Evolutionary conservation across 2,797 vertebrate genomes (phyloP).

Genomic region (Lithobates sylvaticus): DNA sequence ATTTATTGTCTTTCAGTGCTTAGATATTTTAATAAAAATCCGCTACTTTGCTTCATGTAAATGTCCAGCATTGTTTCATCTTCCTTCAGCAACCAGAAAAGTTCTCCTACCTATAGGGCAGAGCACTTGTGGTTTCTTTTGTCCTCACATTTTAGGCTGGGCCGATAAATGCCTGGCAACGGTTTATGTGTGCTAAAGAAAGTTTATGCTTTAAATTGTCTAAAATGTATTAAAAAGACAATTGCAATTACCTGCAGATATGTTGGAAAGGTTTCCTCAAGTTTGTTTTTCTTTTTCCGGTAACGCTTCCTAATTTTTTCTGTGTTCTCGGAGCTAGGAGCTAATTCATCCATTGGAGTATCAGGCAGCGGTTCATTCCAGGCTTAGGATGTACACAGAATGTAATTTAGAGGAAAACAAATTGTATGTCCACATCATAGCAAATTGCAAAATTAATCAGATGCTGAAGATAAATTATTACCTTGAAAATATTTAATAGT

Average conservation of each 20-base stretch:
- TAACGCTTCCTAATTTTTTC: slow-evolving; percentile 98
- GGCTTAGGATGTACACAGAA: slow-evolving; percentile 70
- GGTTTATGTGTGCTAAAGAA: too few relatives aligned
- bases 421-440: neutral
- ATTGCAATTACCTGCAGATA: slow-evolving; percentile 88
- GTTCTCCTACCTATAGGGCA: too few relatives aligned
- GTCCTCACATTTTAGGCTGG: too few relatives aligned
- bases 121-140: too few relatives aligned
- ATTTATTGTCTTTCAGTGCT: too few relatives aligned
- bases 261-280: slow-evolving; percentile 95
- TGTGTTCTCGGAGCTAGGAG: slow-evolving; percentile 84
- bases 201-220: too few relatives aligned
- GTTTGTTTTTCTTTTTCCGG: slow-evolving; percentile 96
- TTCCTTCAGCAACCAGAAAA: too few relatives aligned
- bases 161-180: too few relatives aligned
- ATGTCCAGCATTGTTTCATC: too few relatives aligned
- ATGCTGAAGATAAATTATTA: neutral
- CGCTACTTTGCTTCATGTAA: too few relatives aligned
- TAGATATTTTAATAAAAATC: too few relatives aligned
- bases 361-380: slow-evolving; percentile 87
- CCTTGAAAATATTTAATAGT: neutral
- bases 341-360: slow-evolving; percentile 84
- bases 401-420: neutral
- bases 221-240: too few relatives aligned
- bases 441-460: neutral